phyloP scores from a whole-genome alignment of 1,140 invertebrate species.

The Drosophila carrolli region DNA sequence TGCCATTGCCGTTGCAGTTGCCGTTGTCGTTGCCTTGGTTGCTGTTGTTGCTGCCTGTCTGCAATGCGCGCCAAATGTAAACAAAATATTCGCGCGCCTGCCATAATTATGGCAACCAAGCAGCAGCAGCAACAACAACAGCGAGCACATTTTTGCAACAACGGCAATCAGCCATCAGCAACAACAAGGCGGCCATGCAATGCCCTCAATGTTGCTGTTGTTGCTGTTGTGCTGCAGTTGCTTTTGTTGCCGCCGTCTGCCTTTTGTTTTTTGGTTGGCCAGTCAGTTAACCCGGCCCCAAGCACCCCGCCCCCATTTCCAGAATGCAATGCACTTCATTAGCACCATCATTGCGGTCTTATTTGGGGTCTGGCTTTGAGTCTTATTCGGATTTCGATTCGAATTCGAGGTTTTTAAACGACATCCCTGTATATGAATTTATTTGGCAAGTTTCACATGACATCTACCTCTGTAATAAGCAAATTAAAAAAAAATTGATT shows the following conservation, averaged over 20 bases:
- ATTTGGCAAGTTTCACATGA: background rate
- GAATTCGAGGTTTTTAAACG: background rate
- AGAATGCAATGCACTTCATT: constrained; percentile 72
- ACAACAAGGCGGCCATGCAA: constrained; percentile 61
- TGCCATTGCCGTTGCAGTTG: constrained; percentile 34
- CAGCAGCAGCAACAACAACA: constrained; percentile 31
- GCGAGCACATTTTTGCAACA: constrained; percentile 41
- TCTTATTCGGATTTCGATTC: background rate
- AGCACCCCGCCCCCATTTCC: constrained; percentile 4
- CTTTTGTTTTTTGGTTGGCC: constrained; percentile 79
- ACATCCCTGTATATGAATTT: background rate
- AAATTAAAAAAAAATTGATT: no score
- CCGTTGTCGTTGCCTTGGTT: constrained; percentile 40
- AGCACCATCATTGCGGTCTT: constrained; percentile 67
- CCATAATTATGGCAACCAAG: constrained; percentile 79
- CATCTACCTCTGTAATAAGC: no score
- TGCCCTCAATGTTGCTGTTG: constrained; percentile 32
- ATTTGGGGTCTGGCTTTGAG: constrained; percentile 50
- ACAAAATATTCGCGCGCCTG: constrained; percentile 83
- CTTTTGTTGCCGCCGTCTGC: constrained; percentile 10
- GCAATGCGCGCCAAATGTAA: constrained; percentile 81
- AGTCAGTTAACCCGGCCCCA: constrained; percentile 65
- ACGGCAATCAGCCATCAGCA: constrained; percentile 54
- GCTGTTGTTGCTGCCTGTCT: constrained; percentile 67
- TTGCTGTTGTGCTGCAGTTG: constrained; percentile 11